A percentile compares a stretch with the other conserved stretches of the same genome.
Evolutionary conservation across 2,888 invertebrate genomes (phyloP).

Genomic region (Nephrotoma flavescens): DNA sequence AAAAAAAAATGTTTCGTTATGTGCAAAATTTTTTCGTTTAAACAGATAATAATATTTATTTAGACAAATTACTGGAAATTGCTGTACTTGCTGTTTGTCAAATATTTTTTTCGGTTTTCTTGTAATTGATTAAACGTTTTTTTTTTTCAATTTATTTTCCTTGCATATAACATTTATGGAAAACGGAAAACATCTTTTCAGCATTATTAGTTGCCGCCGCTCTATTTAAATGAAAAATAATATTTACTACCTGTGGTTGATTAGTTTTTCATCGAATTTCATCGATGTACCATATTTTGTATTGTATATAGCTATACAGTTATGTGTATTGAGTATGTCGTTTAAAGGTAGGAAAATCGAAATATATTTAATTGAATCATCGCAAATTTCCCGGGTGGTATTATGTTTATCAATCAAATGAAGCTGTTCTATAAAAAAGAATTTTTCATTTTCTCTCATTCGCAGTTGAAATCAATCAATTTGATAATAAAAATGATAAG

Average conservation of each 20-base stretch:
- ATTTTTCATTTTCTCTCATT: too few relatives aligned
- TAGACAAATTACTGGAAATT: background rate
- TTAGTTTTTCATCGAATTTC: background rate
- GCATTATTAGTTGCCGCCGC: background rate
- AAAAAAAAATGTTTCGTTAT: background rate
- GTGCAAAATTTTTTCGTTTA: background rate
- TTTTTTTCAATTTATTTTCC: background rate
- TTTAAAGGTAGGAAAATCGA: background rate
- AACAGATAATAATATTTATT: background rate
- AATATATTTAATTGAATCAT: background rate
- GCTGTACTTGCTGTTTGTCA: background rate
- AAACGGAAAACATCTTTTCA: background rate
- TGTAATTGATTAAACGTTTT: background rate
- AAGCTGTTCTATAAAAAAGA: background rate
- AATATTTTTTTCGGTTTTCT: background rate
- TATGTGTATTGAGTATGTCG: background rate
- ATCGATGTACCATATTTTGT: background rate
- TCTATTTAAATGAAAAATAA: background rate
- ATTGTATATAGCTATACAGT: too few relatives aligned
- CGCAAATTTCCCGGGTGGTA: background rate
- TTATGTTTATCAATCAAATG: background rate
- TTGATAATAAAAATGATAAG: background rate
- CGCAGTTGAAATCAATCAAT: background rate
- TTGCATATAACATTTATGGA: background rate
- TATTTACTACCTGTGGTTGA: background rate